Base-by-base conservation (phyloP, 2,888 invertebrate genomes). In the Caenorhabditis afra region DNA sequence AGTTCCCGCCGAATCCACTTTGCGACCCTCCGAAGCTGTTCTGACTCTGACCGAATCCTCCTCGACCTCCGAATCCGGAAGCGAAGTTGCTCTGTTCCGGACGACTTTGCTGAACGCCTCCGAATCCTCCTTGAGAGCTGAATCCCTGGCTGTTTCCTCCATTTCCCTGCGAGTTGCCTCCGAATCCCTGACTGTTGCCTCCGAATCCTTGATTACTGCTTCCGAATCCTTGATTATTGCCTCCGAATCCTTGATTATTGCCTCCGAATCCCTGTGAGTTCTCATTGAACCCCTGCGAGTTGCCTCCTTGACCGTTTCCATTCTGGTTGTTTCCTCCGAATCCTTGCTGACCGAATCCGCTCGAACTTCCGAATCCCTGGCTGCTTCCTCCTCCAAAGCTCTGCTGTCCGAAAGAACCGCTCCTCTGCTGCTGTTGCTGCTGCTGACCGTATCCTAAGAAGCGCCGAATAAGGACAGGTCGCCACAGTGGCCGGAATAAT, bases 361-460 rank as follows among this genome's bases (percentile, higher is more conserved):
- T 57, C 20, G 29, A 18, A 23, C 44, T 22, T 14, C 44, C n/a
- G 44, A 23, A 58, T 39, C 61, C 49, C 14, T 55, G 53, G 47
- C 29, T 35, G 8, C 45, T 39, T 16, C 53, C 53, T 12, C 57
- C 41, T 8, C 57, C 10, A 29, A 20, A 20, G 22, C 45, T 53
- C 22, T 22, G 57, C 22, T 66, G 47, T 37, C 55, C 20, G 29
- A 44, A 53, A 29, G 29, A 29, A 29, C 29, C 29, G 29, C 4
- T 5, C 29, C 29, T 29, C 29, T 41, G 14, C 11, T 14, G 7
- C 49, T 58, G 66, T 57, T 57, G 52, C 35, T 61, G 71, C 23
- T 65, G 73, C n/a, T 52, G 45, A 16, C 70, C 70, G 23, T 45
- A 61, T 59, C 70, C 70, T 70, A 55, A 18, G 70, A 70, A 70